Evolutionary conservation across 2,113 vertebrate species (phyloP).

Genomic region (Nothobranchius kuhntae): DNA sequence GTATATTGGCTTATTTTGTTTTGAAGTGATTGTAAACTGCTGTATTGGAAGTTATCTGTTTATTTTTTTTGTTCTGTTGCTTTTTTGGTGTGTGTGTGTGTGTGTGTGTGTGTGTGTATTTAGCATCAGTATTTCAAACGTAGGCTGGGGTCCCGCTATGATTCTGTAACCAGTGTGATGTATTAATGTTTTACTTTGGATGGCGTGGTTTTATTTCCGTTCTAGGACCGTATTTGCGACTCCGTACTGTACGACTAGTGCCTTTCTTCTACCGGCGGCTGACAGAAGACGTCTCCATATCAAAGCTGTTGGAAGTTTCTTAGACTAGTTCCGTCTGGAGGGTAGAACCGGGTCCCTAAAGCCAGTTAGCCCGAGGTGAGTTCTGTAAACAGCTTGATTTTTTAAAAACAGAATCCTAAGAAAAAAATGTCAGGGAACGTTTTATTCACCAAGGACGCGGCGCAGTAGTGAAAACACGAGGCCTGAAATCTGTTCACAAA

Average conservation of each 20-base stretch:
- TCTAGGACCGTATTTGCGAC: slow-evolving; percentile 56
- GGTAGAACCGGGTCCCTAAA: slow-evolving; percentile 47
- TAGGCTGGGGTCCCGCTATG: slow-evolving; percentile 88
- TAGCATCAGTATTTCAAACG: slow-evolving; percentile 95
- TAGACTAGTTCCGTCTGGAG: slow-evolving; percentile 18
- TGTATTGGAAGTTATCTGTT: slow-evolving; percentile 90
- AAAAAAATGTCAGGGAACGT: slow-evolving; percentile 68
- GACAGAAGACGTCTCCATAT: slow-evolving; percentile 20
- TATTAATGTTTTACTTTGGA: slow-evolving; percentile 74
- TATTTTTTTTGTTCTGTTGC: slow-evolving; percentile 50
- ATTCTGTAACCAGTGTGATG: slow-evolving; percentile 86
- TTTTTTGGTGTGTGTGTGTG: slow-evolving; percentile 48
- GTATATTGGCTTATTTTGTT: slow-evolving; percentile 88
- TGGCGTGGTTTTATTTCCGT: slow-evolving; percentile 73
- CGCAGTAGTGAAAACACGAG: slow-evolving; percentile 41
- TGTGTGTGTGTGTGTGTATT: slow-evolving; percentile 40
- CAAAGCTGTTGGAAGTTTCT: slow-evolving; percentile 8
- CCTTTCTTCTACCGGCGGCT: slow-evolving; percentile 62
- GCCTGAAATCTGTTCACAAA: slow-evolving; percentile 51
- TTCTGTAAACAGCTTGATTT: slow-evolving; percentile 38
- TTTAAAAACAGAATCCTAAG: slow-evolving; percentile 49
- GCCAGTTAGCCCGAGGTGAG: slow-evolving; percentile 27
- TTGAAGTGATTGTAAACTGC: slow-evolving; percentile 98
- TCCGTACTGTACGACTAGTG: slow-evolving; percentile 75
- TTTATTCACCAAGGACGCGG: slow-evolving; percentile 40